phyloP scores from a whole-genome alignment of 2,113 vertebrate species.

The Pitta sordida region DNA sequence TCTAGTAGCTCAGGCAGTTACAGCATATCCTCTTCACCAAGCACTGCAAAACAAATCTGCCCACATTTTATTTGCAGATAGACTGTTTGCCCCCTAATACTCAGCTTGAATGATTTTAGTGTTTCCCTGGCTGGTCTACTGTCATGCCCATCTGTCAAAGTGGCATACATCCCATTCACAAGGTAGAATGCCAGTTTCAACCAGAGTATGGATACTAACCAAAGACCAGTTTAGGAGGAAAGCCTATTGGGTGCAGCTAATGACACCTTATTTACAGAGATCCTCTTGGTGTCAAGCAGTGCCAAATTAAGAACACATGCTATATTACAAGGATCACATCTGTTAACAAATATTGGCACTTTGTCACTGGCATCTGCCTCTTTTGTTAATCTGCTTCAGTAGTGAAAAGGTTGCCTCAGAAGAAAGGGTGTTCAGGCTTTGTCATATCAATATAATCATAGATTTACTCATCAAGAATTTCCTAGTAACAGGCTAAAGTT shows the following conservation, averaged over 20 bases:
- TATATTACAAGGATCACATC: slow-evolving; percentile 49
- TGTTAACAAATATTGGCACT: slow-evolving; percentile 57
- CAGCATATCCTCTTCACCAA: not conserved
- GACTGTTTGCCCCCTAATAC: slow-evolving; percentile 40
- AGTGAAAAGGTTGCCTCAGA: slow-evolving; percentile 32
- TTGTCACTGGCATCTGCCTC: slow-evolving; percentile 53
- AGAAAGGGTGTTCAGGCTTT: not conserved
- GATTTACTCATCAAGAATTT: slow-evolving; percentile 1
- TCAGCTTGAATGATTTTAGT: slow-evolving; percentile 62
- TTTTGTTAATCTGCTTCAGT: slow-evolving; percentile 38
- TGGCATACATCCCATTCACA: slow-evolving; percentile 66
- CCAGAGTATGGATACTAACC: slow-evolving; percentile 18
- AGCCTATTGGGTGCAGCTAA: slow-evolving; percentile 37
- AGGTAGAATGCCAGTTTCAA: slow-evolving; percentile 58
- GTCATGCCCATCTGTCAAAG: slow-evolving; percentile 70
- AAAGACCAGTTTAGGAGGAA: slow-evolving; percentile 39
- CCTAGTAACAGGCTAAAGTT: not conserved
- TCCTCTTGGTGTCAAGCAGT: slow-evolving; percentile 57
- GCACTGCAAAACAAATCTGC: not conserved
- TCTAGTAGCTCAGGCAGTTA: not conserved
- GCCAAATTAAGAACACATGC: slow-evolving; percentile 68
- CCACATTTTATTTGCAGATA: slow-evolving; percentile 30
- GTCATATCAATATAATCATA: not conserved
- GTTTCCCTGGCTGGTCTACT: slow-evolving; percentile 62
- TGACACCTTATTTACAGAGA: slow-evolving; percentile 64